Percentiles rank a stretch among this genome's conserved stretches.
phyloP scores from a whole-genome alignment of 2,888 invertebrate genomes.

The Dasysyrphus tricinctus region DNA sequence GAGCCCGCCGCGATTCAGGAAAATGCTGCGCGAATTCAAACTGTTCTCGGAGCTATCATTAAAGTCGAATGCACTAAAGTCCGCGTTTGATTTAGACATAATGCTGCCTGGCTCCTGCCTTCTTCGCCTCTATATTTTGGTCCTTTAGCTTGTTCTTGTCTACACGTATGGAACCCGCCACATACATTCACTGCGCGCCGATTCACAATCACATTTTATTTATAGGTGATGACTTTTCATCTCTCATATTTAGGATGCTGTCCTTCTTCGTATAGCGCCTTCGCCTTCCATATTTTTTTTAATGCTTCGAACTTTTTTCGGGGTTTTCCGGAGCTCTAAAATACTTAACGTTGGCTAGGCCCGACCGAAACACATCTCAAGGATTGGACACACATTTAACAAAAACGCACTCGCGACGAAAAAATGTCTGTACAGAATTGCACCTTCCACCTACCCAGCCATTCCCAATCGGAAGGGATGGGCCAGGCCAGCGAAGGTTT shows the following conservation, averaged over 20 bases:
- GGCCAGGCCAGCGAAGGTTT: constrained; percentile 67
- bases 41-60: constrained; percentile 83
- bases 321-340: constrained; percentile 20
- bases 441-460: constrained; percentile 58
- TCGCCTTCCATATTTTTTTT: constrained; percentile 71
- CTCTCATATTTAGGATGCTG: constrained; percentile 69
- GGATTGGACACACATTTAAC: constrained; percentile 24
- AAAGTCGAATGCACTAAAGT: constrained; percentile 83
- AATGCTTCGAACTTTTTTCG: constrained; percentile 38
- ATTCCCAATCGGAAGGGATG: constrained; percentile 69
- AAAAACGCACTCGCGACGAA: constrained; percentile 55
- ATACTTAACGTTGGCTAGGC: not conserved
- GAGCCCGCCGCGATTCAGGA: constrained; percentile 80
- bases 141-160: constrained; percentile 44
- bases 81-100: constrained; percentile 80
- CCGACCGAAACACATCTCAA: constrained; percentile 26
- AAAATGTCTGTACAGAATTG: constrained; percentile 66
- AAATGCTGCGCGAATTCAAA: constrained; percentile 81
- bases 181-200: constrained; percentile 71
- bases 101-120: constrained; percentile 61
- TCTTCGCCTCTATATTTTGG: constrained; percentile 23
- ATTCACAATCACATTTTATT: constrained; percentile 75
- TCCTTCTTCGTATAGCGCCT: constrained; percentile 65
- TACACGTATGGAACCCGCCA: constrained; percentile 42
- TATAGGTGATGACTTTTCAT: constrained; percentile 73